Evolutionary conservation across 1,140 invertebrate species (phyloP).

Genomic region (Lordiphosa mommai): DNA sequence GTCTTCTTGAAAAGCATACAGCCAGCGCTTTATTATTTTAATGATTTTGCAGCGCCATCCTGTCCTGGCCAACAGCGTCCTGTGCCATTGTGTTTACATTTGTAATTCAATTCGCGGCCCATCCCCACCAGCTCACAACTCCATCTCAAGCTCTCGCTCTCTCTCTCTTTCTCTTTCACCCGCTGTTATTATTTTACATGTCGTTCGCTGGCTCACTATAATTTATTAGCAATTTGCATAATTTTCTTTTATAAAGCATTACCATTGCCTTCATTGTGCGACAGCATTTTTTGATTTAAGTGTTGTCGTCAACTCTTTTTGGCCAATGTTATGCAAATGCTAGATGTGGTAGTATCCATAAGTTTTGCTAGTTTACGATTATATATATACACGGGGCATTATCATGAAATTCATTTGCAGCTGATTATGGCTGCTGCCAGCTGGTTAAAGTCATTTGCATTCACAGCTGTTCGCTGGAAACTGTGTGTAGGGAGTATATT

Average conservation of each 20-base stretch:
- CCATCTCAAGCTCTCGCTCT: constrained; percentile 10
- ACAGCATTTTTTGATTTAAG: constrained; percentile 50
- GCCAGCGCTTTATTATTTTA: constrained; percentile 64
- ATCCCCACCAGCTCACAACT: background rate
- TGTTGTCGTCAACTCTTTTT: constrained; percentile 64
- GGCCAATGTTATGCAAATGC: constrained; percentile 69
- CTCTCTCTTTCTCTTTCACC: constrained; percentile 13
- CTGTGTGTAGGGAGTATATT: background rate
- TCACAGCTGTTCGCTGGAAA: constrained; percentile 39
- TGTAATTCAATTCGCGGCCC: constrained; percentile 68
- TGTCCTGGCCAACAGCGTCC: constrained; percentile 6
- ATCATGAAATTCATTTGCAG: constrained; percentile 30
- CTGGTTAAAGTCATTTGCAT: constrained; percentile 20
- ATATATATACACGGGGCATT: too few relatives aligned
- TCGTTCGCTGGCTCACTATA: constrained; percentile 73
- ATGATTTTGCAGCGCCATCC: constrained; percentile 59
- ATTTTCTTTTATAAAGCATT: constrained; percentile 74
- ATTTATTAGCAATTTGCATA: constrained; percentile 78
- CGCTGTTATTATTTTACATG: constrained; percentile 74
- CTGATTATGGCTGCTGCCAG: constrained; percentile 43
- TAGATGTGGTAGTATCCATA: constrained; percentile 39
- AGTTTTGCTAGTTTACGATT: constrained; percentile 49
- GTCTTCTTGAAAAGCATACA: constrained; percentile 39
- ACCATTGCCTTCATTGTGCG: constrained; percentile 43
- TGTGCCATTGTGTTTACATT: constrained; percentile 65